These are phyloP conservation scores for Andrena minutula DNA, from an alignment of 2,888 invertebrate species.

Conservation along the genomic window DNA sequence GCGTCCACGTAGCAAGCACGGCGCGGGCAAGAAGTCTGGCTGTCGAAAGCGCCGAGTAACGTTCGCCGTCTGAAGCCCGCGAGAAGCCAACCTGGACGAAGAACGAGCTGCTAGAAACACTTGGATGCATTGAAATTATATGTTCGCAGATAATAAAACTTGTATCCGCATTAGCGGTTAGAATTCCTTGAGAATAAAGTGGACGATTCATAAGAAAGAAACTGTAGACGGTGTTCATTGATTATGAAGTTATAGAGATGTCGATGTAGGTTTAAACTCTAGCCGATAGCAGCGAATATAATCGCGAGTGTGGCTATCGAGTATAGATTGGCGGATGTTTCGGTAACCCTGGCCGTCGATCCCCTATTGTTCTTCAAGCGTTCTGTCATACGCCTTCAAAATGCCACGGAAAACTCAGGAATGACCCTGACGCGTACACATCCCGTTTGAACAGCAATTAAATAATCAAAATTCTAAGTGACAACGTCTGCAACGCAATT, in stretches of 20 bases:
- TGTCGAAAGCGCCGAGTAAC: conserved; percentile 61
- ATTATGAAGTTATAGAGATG: too few species aligned
- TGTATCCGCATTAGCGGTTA: too few species aligned
- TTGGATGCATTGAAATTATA: not conserved
- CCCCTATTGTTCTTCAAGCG: conserved; percentile 44
- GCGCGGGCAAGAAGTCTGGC: conserved; percentile 24
- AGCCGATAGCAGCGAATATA: not conserved
- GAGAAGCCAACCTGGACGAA: not conserved
- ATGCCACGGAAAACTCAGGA: conserved; percentile 29
- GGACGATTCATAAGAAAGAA: not conserved
- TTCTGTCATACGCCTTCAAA: conserved; percentile 23
- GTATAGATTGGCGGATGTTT: conserved; percentile 51
- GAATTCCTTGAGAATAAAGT: not conserved
- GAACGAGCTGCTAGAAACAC: not conserved
- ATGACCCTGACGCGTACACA: conserved; percentile 7
- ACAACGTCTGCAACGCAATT: not conserved
- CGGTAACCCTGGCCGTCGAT: conserved; percentile 35
- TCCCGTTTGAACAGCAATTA: conserved; percentile 14
- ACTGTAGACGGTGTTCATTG: not conserved
- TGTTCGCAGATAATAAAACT: too few species aligned
- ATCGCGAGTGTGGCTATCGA: not conserved
- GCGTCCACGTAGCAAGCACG: conserved; percentile 36
- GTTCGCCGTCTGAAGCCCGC: conserved; percentile 35
- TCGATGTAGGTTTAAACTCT: not conserved
- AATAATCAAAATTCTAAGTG: conserved; percentile 57